These are phyloP conservation scores for Orthosia cruda DNA, from an alignment of 2,888 invertebrate species.

Conservation along the genomic window DNA sequence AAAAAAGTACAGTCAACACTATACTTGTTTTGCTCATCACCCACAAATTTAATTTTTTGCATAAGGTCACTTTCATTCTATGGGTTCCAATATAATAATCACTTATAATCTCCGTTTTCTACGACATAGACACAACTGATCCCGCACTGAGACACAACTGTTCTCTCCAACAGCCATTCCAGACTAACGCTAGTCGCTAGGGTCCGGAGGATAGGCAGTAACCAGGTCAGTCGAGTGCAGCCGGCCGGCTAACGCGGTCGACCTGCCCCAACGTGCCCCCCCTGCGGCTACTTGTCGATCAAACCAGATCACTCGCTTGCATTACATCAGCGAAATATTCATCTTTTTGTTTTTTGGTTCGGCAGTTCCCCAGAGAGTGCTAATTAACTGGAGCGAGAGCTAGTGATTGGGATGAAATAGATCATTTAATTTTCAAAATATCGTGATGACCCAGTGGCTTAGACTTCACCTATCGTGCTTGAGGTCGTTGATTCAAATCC, in stretches of 20 bases:
- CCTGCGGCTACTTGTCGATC: slow-evolving; percentile 66
- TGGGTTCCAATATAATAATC: too few species aligned
- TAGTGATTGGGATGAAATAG: slow-evolving; percentile 23
- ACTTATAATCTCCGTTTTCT: neutral
- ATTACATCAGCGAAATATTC: slow-evolving; percentile 41
- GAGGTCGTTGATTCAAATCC: too few species aligned
- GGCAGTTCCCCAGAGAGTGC: slow-evolving; percentile 7
- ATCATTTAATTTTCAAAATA: neutral
- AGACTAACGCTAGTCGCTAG: slow-evolving; percentile 33
- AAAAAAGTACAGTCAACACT: too few species aligned
- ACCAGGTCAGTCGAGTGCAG: slow-evolving; percentile 79
- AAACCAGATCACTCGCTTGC: slow-evolving; percentile 47
- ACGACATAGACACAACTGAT: neutral
- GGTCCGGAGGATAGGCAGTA: slow-evolving; percentile 43
- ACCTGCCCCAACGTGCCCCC: slow-evolving; percentile 68
- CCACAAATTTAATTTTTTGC: too few species aligned
- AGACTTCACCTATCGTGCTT: too few species aligned
- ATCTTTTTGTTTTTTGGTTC: slow-evolving; percentile 36
- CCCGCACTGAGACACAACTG: slow-evolving; percentile 18
- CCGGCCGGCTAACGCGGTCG: slow-evolving; percentile 73
- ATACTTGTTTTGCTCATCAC: too few species aligned
- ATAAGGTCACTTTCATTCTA: too few species aligned
- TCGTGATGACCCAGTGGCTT: too few species aligned
- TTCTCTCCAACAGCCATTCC: neutral
- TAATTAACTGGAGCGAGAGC: slow-evolving; percentile 12